Percentiles rank a stretch among this genome's conserved stretches.
Evolutionary conservation across 2,797 vertebrate genomes (phyloP).

Genomic region (Esox masquinongy): DNA sequence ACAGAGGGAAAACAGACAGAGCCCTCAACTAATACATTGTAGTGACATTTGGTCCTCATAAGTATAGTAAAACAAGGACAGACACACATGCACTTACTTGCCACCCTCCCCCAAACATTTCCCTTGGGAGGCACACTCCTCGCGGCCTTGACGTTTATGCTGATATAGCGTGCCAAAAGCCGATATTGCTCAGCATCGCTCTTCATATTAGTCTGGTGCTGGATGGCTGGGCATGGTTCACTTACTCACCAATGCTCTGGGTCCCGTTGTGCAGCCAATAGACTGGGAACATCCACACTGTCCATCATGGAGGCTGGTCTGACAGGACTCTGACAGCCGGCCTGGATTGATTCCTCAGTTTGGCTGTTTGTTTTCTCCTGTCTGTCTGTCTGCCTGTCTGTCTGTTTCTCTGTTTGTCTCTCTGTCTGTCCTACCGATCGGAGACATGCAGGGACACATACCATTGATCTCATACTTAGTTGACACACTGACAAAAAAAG

Average conservation of each 20-base stretch:
- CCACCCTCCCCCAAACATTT: constrained; percentile 18
- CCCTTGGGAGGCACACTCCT: constrained; percentile 41
- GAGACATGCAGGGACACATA: not conserved
- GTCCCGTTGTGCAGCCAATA: constrained; percentile 64
- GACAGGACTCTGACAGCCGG: constrained; percentile 69
- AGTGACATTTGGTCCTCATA: too few relatives aligned
- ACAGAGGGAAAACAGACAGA: too few relatives aligned
- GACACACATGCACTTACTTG: constrained; percentile 1
- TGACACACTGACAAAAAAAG: too few relatives aligned
- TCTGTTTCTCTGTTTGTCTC: constrained; percentile 36
- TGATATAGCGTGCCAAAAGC: constrained; percentile 69
- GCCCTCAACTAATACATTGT: too few relatives aligned
- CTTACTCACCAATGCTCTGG: constrained; percentile 59
- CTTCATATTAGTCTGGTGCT: constrained; percentile 67
- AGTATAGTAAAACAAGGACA: not conserved
- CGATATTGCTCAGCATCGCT: constrained; percentile 67
- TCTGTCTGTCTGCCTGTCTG: constrained; percentile 35
- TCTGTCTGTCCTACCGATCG: not conserved
- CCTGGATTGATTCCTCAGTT: constrained; percentile 71
- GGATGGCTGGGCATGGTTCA: constrained; percentile 59
- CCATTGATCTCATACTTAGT: too few relatives aligned
- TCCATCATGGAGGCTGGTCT: constrained; percentile 68
- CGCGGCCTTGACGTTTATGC: constrained; percentile 69
- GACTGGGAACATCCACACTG: constrained; percentile 69
- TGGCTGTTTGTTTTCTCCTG: constrained; percentile 69